A percentile compares a stretch with the other conserved stretches of the same genome.
These are phyloP conservation scores for Oncopodura yosiiana DNA, from an alignment of 1,140 invertebrate genomes.

Conservation along the genomic window DNA sequence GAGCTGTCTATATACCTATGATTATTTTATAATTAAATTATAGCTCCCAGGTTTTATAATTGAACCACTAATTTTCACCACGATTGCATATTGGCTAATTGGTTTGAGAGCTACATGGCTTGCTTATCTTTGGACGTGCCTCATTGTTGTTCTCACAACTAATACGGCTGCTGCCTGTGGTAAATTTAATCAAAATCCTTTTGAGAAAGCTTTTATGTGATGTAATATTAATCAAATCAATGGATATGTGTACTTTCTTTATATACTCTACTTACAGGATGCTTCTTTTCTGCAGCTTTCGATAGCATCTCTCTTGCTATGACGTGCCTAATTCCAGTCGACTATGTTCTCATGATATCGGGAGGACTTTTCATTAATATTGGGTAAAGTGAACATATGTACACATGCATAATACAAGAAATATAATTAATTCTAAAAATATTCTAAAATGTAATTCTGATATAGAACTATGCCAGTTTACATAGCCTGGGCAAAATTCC, in stretches of 20 bases:
- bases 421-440: constrained; percentile 18
- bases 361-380: constrained; percentile 74
- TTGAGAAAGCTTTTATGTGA: not conserved
- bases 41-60: constrained; percentile 68
- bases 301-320: constrained; percentile 67
- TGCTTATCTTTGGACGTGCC: constrained; percentile 57
- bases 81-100: constrained; percentile 67
- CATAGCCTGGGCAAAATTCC: constrained; percentile 63
- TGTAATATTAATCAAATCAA: not conserved
- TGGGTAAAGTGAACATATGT: constrained; percentile 46
- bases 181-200: constrained; percentile 40
- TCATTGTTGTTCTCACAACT: constrained; percentile 59
- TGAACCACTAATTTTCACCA: constrained; percentile 62
- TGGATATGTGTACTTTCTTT: not conserved
- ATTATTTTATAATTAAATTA: constrained; percentile 29
- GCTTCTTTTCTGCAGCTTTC: constrained; percentile 73
- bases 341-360: constrained; percentile 76
- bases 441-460: not conserved
- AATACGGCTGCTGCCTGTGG: constrained; percentile 75
- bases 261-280: constrained; percentile 48
- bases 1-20: not conserved
- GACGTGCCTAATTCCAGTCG: constrained; percentile 74
- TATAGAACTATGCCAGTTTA: constrained; percentile 15
- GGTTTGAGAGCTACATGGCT: constrained; percentile 55
- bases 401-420: too few species aligned